Evolutionary conservation across 2,888 invertebrate genomes (phyloP), one percentile per base, ranked within the genome.

Genomic region (Odontocerum albicorne): DNA sequence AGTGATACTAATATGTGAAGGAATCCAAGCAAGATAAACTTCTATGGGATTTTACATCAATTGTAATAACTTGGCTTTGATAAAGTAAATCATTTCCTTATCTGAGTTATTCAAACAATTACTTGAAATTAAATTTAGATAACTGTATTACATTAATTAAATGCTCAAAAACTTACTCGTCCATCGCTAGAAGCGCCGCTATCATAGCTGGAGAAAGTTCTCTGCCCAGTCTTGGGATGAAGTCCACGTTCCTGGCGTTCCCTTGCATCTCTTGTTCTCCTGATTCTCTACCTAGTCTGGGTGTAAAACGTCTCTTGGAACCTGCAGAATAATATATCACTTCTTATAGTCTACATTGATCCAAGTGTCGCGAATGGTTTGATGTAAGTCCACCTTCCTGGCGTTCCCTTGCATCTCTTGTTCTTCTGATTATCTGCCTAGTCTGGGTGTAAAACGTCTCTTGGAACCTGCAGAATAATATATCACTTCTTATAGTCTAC

Each of bases 171-270:
- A 39, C 39, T 20, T 21, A 49, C 49, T 42, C 40, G n/a, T 49
- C 49, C 1, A 45, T 27, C 3, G 49, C 32, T 7, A 54, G 31
- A 3, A 50, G 13, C 2, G 47, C 38, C 22, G 47, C 47, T n/a
- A 58, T 31, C 2, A 55, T 8, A 12, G 39, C 39, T 3, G 50
- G 39, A 7, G 47, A 16, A 32, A 57, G 42, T 8, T 60, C 60
- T 22, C 61, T 39, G 12, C 61, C 61, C 13, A 61, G 50, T 13
- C 61, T 16, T 7, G 61, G 61, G n/a, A 61, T 58, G 50, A 61
- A 61, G 31, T 61, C 61, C 3, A 55, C 56, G 39, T 46, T 55
- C 35, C 52, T 57, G 15, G 57, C 21, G n/a, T n/a, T n/a, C 21
- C 42, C 17, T 12, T 19, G 38, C 10, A 55, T 38, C 4, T 57